Evolutionary conservation across 2,113 vertebrate genomes (phyloP), one percentile per base, ranked within the genome.

Genomic region (human (Homo sapiens)): DNA sequence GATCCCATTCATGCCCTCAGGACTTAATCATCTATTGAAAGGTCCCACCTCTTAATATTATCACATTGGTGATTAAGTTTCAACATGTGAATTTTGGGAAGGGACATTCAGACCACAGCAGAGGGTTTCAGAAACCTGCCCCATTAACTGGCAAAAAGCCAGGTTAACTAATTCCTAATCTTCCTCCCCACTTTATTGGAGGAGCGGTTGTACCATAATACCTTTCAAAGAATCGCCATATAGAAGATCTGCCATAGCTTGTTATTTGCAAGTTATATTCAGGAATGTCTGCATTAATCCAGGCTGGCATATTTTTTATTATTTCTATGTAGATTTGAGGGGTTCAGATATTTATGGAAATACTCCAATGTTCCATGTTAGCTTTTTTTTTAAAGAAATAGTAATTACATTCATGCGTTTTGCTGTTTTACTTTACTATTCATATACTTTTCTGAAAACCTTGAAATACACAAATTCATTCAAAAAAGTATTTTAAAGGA

Each of bases 371-470:
- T 55, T 72, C 38, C n/a, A 32, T 86, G 27, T 43, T 75, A 90
- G 45, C 22, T 59, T 85, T 1, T 85, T 59, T 86, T 64, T 25
- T 66, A 81, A 94, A 72, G 38, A 55, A 25, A 92, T 8, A 43
- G 8, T 52, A 88, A 84, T 18, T 20, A 12, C 61, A 61, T 81
- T 68, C 8, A 92, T 48, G 5, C 5, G 82, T 93, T 96, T 90
- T 89, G 38, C 0, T 55, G 20, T 90, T 86, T 92, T 23, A 94
- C 25, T 66, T 83, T 6, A 78, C 27, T 52, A 45, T 64, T 76
- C 2, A 81, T 72, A 48, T 12, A 88, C 83, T 73, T 91, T 64
- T 85, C 59, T 92, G 22, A 96, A 97, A 92, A 93, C 5, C 48
- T 76, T 66, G 11, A 90, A 87, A 75, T 86, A 40, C 16, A 94